Evolutionary conservation across 2,113 vertebrate species (phyloP), one percentile per base, ranked within the genome.

Genomic region (Alectura lathami): DNA sequence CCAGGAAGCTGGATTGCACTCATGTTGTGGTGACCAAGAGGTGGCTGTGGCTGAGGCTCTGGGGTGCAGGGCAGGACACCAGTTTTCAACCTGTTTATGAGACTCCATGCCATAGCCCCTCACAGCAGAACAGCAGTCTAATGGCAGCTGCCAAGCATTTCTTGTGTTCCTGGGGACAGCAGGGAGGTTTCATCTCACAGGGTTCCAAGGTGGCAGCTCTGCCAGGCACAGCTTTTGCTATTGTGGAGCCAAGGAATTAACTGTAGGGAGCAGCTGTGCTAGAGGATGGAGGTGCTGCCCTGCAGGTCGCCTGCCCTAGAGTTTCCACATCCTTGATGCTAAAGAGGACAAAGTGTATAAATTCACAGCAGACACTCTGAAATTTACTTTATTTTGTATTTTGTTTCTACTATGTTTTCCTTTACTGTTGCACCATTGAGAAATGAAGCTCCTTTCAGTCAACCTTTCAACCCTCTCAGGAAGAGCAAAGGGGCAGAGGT

Each of bases 131-230:
- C 80, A 80, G 30, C 32, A 5, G 26, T 50, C 78, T 76, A 50
- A 51, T 17, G 78, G 47, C 64, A 78, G 78, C 38, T 82, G 60
- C 27, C 17, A 20, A 34, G 20, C 1, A 1, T 23, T 29, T 4
- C 22, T n/a, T 2, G 1, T 51, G 63, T 36, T 36, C 21, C 51
- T 18, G 4, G 12, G 21, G 38, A 32, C n/a, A 0, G 1, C 54
- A 62, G 78, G 40, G 45, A 81, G 8, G 16, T 50, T 86, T 24
- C 36, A 62, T n/a, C 18, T 88, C 50, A 6, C 0, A 0, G 34
- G 17, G 9, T 56, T 51, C 1, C 3, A 24, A 32, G 30, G 13
- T 26, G 38, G 63, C 48, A 67, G 48, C 20, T 83, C 38, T 94
- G 34, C 73, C 54, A 23, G 53, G 26, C 18, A 38, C 2, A 1